Conservation (phyloP, 1,140 invertebrate species). For the Phymastichus coffea region DNA sequence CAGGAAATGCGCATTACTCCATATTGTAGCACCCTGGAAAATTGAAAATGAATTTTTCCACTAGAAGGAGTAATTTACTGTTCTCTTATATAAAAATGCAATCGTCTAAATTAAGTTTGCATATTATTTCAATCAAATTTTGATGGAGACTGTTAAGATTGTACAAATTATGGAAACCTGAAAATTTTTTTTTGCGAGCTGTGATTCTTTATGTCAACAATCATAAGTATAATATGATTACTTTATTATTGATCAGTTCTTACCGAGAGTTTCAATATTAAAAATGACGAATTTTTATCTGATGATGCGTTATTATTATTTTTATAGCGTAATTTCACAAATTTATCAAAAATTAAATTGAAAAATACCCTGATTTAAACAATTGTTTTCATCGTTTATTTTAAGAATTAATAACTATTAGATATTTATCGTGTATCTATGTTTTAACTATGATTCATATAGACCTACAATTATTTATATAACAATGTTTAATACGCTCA, state of each 20-base stretch:
- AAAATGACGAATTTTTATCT: background rate
- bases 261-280: background rate
- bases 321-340: background rate
- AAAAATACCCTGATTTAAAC: background rate
- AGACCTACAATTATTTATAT: too few species aligned
- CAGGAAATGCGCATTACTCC: background rate
- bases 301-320: background rate
- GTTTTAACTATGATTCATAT: too few species aligned
- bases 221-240: constrained; percentile 10
- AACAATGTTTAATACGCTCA: too few species aligned
- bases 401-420: background rate
- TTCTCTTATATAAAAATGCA: too few species aligned
- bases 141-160: background rate
- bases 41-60: too few species aligned
- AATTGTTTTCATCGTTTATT: background rate
- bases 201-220: constrained; percentile 20
- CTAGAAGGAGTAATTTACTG: too few species aligned
- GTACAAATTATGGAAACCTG: background rate
- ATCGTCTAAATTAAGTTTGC: background rate
- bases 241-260: background rate
- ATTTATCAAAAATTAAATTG: background rate
- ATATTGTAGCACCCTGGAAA: too few species aligned
- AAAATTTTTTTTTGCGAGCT: constrained; percentile 5
- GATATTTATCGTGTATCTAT: background rate
- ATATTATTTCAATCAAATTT: background rate